Evolutionary conservation across 2,113 vertebrate genomes (phyloP), one percentile per base, ranked within the genome.

Genomic region (Aplodontia rufa): DNA sequence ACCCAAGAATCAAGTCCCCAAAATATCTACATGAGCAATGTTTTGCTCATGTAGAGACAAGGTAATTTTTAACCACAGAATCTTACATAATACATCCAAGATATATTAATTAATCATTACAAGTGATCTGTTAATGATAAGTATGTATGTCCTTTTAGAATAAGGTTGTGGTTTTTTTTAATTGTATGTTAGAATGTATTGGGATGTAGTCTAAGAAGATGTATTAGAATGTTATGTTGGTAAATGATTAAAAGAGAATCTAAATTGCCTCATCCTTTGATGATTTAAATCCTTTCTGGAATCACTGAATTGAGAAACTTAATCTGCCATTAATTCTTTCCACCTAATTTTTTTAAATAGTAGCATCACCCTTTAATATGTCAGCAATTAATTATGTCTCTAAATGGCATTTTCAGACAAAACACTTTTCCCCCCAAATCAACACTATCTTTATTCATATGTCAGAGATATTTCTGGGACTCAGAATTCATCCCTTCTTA

Each of bases 351-450:
- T 40, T 80, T 92, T 92, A 51, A 72, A 97, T 62, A 96, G 74
- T 47, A 91, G 40, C 87, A 93, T 90, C 71, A 91, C 37, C 68
- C 30, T 95, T 95, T 95, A 87, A 86, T 97, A 95, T 95, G 82
- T 96, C 96, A 96, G 68, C 92, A 92, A 97, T 96, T 92, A 97
- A 96, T 96, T 95, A 95, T 47, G 42, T 93, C 45, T 94, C 80
- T 84, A 82, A 90, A 78, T 71, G 79, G 74, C 76, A 96, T 84
- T 78, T 91, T 96, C 83, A 92, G 90, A 88, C 81, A 78, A 90
- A 80, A 14, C 3, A 49, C 26, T 35, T n/a, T 53, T 10, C 26
- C 32, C 22, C 37, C 19, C 12, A 75, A 93, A 58, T 91, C 93
- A 95, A 87, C 58, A 71, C 71, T 89, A 28, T 87, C 32, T 82